phyloP scores from a whole-genome alignment of 2,113 vertebrate species.

The Rhadina sibilatrix region DNA sequence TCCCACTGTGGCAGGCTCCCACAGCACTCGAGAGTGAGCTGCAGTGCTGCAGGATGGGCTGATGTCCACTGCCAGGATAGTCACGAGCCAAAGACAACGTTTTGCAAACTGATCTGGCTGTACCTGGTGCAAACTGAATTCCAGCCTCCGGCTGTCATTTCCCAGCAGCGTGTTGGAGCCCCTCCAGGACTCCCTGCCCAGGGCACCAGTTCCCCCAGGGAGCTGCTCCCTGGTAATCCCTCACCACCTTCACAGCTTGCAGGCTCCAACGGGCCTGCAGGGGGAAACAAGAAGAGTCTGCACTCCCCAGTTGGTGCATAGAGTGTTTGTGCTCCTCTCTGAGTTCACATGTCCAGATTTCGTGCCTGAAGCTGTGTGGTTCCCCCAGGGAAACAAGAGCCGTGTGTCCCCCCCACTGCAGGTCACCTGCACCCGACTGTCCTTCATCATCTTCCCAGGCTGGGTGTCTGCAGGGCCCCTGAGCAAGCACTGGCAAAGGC shows the following conservation, averaged over 20 bases:
- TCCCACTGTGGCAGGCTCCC: neutral
- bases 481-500: neutral
- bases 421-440: rapidly evolving
- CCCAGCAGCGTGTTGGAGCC: neutral
- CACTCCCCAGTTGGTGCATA: rapidly evolving
- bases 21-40: rapidly evolving
- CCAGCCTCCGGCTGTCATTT: neutral
- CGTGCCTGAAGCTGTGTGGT: neutral
- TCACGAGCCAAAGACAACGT: rapidly evolving
- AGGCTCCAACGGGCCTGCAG: rapidly evolving
- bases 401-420: rapidly evolving
- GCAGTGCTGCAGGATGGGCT: neutral
- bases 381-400: rapidly evolving
- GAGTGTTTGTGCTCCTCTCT: rapidly evolving
- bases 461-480: too few species aligned
- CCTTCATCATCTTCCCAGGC: neutral
- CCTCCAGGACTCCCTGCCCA: neutral
- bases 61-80: rapidly evolving
- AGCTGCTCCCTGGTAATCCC: rapidly evolving
- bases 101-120: neutral
- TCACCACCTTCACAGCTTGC: rapidly evolving
- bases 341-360: rapidly evolving
- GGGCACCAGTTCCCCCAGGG: rapidly evolving
- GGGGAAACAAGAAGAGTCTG: neutral
- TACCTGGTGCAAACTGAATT: neutral